A percentile compares a stretch with the other conserved stretches of the same genome.
These are phyloP conservation scores for Xiphophorus birchmanni DNA, from an alignment of 2,797 vertebrate genomes.

Conservation along the genomic window DNA sequence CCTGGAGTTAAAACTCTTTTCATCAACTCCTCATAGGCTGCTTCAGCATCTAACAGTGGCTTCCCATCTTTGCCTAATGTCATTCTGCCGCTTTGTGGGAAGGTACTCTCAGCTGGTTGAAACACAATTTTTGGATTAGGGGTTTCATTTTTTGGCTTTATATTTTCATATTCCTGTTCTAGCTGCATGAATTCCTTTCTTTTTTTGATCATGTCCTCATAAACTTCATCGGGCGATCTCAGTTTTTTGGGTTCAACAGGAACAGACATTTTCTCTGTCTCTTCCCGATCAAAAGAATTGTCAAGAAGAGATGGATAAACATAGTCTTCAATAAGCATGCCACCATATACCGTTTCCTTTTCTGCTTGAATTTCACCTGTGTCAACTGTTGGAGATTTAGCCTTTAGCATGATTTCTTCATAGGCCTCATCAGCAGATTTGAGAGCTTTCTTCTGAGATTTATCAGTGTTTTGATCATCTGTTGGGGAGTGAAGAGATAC, in stretches of 20 bases:
- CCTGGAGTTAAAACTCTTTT: conserved; percentile 89
- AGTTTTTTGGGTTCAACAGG: conserved; percentile 85
- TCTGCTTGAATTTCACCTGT: conserved; percentile 84
- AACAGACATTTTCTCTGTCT: conserved; percentile 80
- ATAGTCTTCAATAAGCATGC: conserved; percentile 97
- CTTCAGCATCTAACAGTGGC: conserved; percentile 90
- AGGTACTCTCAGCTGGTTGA: conserved; percentile 84
- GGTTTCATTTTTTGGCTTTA: conserved; percentile 80
- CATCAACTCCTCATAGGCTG: conserved; percentile 94
- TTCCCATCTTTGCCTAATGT: conserved; percentile 86
- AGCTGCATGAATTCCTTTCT: conserved; percentile 86
- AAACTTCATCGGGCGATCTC: conserved; percentile 88
- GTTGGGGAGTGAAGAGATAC: conserved; percentile 93
- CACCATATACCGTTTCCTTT: conserved; percentile 93
- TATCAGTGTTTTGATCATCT: conserved; percentile 82
- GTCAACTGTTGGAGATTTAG: conserved; percentile 85
- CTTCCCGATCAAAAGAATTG: conserved; percentile 81
- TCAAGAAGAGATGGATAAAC: conserved; percentile 94
- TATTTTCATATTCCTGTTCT: conserved; percentile 86
- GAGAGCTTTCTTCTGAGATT: conserved; percentile 78
- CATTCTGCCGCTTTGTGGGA: conserved; percentile 79
- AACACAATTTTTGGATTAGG: conserved; percentile 87
- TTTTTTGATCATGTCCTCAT: conserved; percentile 90
- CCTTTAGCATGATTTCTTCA: conserved; percentile 92
- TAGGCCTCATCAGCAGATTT: conserved; percentile 95